These are phyloP conservation scores for Protobothrops mucrosquamatus DNA, from an alignment of 2,113 vertebrate genomes.

Conservation along the genomic window DNA sequence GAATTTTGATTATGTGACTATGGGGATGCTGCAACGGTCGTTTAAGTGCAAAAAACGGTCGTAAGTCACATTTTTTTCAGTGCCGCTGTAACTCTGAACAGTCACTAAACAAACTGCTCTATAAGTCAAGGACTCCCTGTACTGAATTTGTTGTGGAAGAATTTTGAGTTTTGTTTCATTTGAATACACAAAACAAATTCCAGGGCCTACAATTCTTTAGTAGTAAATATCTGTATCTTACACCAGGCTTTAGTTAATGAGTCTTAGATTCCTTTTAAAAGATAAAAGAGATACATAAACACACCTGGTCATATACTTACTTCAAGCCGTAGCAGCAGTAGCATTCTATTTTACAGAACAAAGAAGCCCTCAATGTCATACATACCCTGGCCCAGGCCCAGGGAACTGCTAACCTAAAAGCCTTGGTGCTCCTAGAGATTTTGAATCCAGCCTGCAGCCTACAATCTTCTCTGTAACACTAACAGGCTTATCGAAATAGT, in stretches of 20 bases:
- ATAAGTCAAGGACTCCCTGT: too few species aligned
- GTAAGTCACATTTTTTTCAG: too few species aligned
- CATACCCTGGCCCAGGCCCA: neutral
- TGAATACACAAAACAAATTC: neutral
- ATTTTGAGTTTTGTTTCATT: neutral
- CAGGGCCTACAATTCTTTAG: neutral
- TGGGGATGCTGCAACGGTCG: too few species aligned
- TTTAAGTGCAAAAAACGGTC: too few species aligned
- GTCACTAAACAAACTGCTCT: too few species aligned
- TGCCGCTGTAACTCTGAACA: too few species aligned
- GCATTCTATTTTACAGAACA: neutral
- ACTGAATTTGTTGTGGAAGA: neutral
- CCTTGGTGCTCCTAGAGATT: too few species aligned
- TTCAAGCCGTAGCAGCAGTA: neutral
- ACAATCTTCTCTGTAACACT: neutral
- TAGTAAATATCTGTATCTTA: neutral
- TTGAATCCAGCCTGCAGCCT: neutral
- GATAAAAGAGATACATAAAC: neutral
- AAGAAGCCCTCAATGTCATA: neutral
- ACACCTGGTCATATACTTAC: neutral
- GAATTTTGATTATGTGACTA: too few species aligned
- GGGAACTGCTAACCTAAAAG: neutral
- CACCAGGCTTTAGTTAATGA: neutral
- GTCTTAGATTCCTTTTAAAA: neutral
- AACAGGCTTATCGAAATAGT: neutral